Evolutionary conservation across 1,140 invertebrate genomes (phyloP), one percentile per base, ranked within the genome.

Genomic region (Drosophila triauraria): DNA sequence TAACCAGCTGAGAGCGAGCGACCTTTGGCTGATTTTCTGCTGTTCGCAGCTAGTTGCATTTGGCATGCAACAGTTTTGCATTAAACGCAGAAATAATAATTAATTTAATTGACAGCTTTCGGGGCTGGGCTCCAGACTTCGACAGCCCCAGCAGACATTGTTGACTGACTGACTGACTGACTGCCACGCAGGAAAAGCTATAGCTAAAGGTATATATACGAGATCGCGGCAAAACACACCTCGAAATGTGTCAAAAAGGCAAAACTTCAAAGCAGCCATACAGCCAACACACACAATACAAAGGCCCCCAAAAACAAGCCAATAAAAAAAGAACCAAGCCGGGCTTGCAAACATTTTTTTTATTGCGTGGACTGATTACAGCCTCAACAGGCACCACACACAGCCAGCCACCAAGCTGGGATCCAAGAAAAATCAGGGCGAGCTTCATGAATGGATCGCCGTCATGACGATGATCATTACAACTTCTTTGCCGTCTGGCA

Each of bases 301-400:
- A 80, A 88, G 63, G 68, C 54, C 71, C 70, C 70, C 85, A 75
- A 82, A 84, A 86, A 67, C 70, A 84, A 90, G 57, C 79, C 74
- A 71, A 72, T 72, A 72, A 72, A 72, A 72, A 60, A 59, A 72
- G 70, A 72, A 74, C 60, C 70, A 60, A 77, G 58, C 71, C 65
- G 75, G 68, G 72, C 58, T 91, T 79, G 86, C 85, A 90, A 90
- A 90, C 75, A 82, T 71, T 86, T 88, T 87, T 88, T 87, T 91
- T 83, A 91, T 84, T 91, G 88, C 88, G 88, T 91, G 88, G 88
- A 91, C 88, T 91, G 90, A 91, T 91, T 91, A 91, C 88, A 85
- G 62, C 68, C 88, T 25, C 35, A 56, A 32, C 53, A 56, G 53
- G 53, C 53, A 56, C 53, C 35, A 56, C 40, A 82, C 67, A 82